Evolutionary conservation across 2,888 invertebrate species (phyloP).

Genomic region (Crossocerus cetratus): DNA sequence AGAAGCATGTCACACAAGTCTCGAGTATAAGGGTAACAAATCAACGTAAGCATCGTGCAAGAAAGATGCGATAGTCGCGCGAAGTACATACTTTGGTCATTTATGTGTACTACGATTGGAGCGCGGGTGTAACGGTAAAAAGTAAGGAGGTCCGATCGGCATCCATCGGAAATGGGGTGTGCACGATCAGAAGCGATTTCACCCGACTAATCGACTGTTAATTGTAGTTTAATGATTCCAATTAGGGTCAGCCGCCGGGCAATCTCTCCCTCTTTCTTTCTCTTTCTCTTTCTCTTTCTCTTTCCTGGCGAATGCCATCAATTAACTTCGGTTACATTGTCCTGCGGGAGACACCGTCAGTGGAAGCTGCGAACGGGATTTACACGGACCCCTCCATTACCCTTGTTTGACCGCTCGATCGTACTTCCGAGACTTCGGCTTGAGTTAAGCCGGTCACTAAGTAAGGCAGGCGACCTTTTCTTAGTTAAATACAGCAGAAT

Average conservation of each 20-base stretch:
- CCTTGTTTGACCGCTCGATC: background rate
- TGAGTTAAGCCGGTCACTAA: no score
- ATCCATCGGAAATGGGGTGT: conserved; percentile 20
- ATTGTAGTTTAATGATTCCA: conserved; percentile 44
- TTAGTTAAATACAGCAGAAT: no score
- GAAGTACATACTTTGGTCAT: background rate
- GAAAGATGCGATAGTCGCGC: background rate
- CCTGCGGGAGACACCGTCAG: background rate
- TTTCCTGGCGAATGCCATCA: conserved; percentile 12
- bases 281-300: background rate
- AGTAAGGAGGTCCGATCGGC: conserved; percentile 1
- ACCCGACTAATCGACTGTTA: conserved; percentile 20
- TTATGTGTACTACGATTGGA: background rate
- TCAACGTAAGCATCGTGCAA: background rate
- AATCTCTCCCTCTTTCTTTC: conserved; percentile 2
- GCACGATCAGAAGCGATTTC: conserved; percentile 34
- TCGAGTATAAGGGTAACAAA: background rate
- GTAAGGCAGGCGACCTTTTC: no score
- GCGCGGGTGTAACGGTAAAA: background rate
- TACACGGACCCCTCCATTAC: background rate
- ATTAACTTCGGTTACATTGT: conserved; percentile 16
- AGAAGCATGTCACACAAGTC: background rate
- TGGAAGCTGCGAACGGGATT: background rate
- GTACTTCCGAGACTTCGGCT: no score
- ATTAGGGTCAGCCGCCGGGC: conserved; percentile 48